A percentile compares a stretch with the other conserved stretches of the same genome.
These are phyloP conservation scores for Chelidonichthys spinosus DNA, from an alignment of 2,797 vertebrate species.

Conservation along the genomic window DNA sequence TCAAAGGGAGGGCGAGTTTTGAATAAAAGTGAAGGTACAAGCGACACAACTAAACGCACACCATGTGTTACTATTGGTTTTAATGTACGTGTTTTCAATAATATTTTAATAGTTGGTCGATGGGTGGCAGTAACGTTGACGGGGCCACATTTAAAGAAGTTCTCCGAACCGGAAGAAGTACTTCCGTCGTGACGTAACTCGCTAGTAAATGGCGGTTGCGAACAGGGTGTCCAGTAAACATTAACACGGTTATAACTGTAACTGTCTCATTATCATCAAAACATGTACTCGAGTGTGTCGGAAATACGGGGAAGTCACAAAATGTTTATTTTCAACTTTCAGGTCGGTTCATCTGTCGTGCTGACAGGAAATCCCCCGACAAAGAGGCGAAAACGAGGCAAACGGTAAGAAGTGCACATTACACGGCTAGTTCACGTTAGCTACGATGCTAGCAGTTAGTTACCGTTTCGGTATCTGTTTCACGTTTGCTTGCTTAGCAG, in stretches of 20 bases:
- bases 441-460: not conserved
- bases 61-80: not conserved
- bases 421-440: too few relatives aligned
- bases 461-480: too few relatives aligned
- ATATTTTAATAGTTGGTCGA: not conserved
- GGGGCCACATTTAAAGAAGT: not conserved
- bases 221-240: slow-evolving; percentile 78
- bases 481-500: rapidly evolving
- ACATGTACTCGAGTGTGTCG: slow-evolving; percentile 76
- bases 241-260: slow-evolving; percentile 78
- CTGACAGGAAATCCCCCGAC: slow-evolving; percentile 39
- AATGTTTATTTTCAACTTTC: slow-evolving; percentile 85
- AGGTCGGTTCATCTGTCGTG: slow-evolving; percentile 71
- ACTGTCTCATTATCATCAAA: slow-evolving; percentile 82
- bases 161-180: slow-evolving; percentile 52
- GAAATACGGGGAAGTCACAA: slow-evolving; percentile 70
- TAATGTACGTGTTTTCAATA: too few relatives aligned
- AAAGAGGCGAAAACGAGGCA: slow-evolving; percentile 48
- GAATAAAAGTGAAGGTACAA: not conserved
- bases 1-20: not conserved
- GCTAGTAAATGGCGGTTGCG: slow-evolving; percentile 79
- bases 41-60: not conserved
- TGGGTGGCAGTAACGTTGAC: slow-evolving; percentile 12
- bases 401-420: slow-evolving; percentile 49
- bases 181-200: slow-evolving; percentile 58